Percentiles rank a stretch among this genome's conserved stretches.
Conservation (phyloP, 2,113 vertebrate genomes). For the Elanus axillaris region DNA sequence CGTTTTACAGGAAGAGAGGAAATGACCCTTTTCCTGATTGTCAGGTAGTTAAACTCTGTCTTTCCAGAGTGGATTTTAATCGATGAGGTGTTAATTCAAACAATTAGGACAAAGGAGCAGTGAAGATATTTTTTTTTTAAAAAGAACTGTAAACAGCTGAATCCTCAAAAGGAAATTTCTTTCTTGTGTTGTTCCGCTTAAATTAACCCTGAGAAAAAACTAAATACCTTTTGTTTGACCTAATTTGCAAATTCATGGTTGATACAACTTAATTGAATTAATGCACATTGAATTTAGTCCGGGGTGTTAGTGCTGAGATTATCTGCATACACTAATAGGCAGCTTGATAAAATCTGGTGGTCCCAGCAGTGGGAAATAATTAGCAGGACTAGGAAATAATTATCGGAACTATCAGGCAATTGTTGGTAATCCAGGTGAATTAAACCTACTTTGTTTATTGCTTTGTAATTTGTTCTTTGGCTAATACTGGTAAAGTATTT, state of each 20-base stretch:
- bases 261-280: background rate
- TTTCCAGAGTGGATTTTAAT: conserved; percentile 31
- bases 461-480: background rate
- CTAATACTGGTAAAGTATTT: background rate
- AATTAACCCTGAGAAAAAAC: background rate
- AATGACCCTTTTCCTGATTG: conserved; percentile 48
- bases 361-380: background rate
- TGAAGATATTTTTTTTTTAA: background rate
- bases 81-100: background rate
- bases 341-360: background rate
- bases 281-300: background rate
- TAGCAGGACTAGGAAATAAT: background rate
- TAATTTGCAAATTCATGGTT: background rate
- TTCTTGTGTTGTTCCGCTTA: background rate
- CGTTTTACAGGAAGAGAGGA: conserved; percentile 57
- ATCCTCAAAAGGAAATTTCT: background rate
- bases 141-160: background rate
- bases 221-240: background rate
- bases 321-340: background rate
- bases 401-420: background rate
- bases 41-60: background rate
- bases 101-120: background rate
- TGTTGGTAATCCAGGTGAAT: background rate
- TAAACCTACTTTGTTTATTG: background rate
- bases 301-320: background rate